Conservation (phyloP, 53 echinoderm and acorn worm genomes). For the Arbacia lixula region DNA sequence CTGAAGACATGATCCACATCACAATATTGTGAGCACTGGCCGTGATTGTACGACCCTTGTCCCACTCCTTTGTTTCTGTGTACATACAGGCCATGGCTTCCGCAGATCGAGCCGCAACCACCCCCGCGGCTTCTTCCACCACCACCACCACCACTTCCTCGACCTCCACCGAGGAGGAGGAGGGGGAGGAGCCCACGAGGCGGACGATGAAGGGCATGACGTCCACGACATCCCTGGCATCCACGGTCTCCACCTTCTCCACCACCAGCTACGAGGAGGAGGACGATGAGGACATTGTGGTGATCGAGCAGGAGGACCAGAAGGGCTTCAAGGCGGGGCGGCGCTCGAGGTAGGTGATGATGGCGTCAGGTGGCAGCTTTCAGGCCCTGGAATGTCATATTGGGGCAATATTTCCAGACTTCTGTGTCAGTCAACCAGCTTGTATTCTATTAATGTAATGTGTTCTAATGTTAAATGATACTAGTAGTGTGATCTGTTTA, state of each 20-base stretch:
- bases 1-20: too few relatives aligned
- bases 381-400: too few relatives aligned
- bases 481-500: too few relatives aligned
- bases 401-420: too few relatives aligned
- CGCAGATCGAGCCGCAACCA: not conserved
- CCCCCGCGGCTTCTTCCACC: not conserved
- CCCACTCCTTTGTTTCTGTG: not conserved
- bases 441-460: too few relatives aligned
- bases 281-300: conserved; percentile 36
- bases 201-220: not conserved
- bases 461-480: too few relatives aligned
- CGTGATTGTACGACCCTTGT: too few relatives aligned
- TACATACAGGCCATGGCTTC: not conserved
- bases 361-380: too few relatives aligned
- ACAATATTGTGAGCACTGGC: too few relatives aligned
- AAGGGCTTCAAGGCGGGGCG: conserved; percentile 39
- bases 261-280: conserved; percentile 11
- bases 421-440: too few relatives aligned
- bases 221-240: conserved; percentile 21
- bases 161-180: not conserved
- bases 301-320: conserved; percentile 53
- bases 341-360: conserved; percentile 22
- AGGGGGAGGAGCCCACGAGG: not conserved
- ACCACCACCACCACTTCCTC: not conserved
- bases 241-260: not conserved